phyloP scores from a whole-genome alignment of 1,140 invertebrate genomes.

The Brachionus plicatilis region DNA sequence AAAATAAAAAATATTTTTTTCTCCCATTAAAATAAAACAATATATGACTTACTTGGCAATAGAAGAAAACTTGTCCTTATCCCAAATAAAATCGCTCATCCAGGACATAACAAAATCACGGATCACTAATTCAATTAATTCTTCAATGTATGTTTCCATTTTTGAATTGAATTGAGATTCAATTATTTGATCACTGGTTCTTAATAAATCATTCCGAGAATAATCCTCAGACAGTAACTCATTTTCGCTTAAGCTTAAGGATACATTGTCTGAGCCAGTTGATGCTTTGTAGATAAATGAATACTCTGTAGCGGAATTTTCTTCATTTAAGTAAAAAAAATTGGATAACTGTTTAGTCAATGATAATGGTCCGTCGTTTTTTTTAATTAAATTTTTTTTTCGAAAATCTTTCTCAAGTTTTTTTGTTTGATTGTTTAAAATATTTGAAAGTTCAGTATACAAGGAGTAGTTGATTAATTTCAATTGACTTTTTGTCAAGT shows the following conservation, averaged over 20 bases:
- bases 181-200: background rate
- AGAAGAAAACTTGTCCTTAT: conserved; percentile 55
- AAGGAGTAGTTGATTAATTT: background rate
- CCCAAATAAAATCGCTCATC: conserved; percentile 65
- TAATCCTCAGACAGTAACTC: background rate
- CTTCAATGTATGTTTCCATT: conserved; percentile 73
- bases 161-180: conserved; percentile 51
- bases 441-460: background rate
- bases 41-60: conserved; percentile 54
- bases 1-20: background rate
- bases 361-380: background rate
- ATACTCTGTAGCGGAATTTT: background rate
- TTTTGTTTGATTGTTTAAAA: conserved; percentile 11
- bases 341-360: background rate
- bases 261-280: background rate
- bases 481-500: background rate
- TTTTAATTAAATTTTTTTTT: background rate
- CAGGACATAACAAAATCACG: conserved; percentile 72
- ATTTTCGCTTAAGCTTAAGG: background rate
- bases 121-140: conserved; percentile 71
- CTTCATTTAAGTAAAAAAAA: background rate
- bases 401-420: background rate
- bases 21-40: background rate
- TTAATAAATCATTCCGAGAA: background rate
- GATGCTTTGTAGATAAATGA: background rate